Base-by-base conservation (phyloP, 2,797 vertebrate genomes). In the Argyrosomus regius region DNA sequence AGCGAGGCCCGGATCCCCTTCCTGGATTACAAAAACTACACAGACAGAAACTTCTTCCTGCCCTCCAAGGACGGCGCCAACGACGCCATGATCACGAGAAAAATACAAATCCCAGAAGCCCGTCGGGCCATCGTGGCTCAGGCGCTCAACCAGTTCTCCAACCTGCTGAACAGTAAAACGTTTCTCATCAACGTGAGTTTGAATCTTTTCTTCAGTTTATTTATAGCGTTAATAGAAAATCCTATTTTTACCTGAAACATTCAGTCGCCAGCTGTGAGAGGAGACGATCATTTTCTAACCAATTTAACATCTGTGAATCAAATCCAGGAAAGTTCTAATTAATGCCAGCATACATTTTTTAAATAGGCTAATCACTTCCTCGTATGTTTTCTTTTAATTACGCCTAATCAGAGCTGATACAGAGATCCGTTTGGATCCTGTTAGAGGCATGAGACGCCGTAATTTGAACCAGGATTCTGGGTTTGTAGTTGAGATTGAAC, bases 141-240 rank as follows among this genome's bases (percentile, higher is more conserved):
- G 89, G 97, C 97, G 0, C 95, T 99, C 13, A 97, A 97, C 91
- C 97, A 99, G 93, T 99, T 99, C 94, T 99, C 98, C 82, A 99
- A 99, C 92, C 96, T 99, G 71, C 96, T 99, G 31, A 99, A 99
- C 88, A 98, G 97, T 88, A 99, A 99, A 92, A 97, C 98, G 6
- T 99, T 99, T 75, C 98, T 99, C 75, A 97, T 98, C 85, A 98
- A 97, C 0, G 98, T 99, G 78, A 88, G 92, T 82, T 39, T 41
- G 22, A 26, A 18, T 16, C 6, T 26, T 11, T 26, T 4, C 22
- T 52, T 3, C 5, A 7, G 2, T 69, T 54, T 16, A 57, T 58
- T 58, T 35, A 18, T 58, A 18, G 17, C 18, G 9, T 31, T 58
- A 35, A 58, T 43, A 24, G 22, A 18, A 46, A 46, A 9, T 22